Percentiles rank a stretch among this genome's conserved stretches.
Evolutionary conservation across 2,888 invertebrate genomes (phyloP).

Genomic region (Hesperia comma): DNA sequence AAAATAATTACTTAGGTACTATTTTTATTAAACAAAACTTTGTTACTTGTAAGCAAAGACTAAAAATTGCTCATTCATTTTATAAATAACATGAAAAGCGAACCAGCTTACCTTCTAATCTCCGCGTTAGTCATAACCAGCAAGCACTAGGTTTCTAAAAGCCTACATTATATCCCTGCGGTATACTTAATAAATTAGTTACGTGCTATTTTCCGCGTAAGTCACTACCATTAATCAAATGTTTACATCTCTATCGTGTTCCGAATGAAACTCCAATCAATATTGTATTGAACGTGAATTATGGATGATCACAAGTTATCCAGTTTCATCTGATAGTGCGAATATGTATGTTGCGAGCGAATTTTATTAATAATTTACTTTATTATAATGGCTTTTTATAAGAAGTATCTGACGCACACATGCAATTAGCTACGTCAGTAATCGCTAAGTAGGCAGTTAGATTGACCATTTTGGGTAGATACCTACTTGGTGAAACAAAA

Average conservation of each 20-base stretch:
- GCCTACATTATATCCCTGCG: slow-evolving; percentile 11
- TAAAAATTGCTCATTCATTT: too few species aligned
- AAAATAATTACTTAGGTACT: too few species aligned
- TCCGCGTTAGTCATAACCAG: slow-evolving; percentile 13
- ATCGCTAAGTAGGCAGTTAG: too few species aligned
- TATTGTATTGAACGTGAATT: slow-evolving; percentile 28
- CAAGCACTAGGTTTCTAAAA: slow-evolving; percentile 17
- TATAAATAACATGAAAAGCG: neutral
- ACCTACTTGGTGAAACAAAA: too few species aligned
- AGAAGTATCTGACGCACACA: too few species aligned
- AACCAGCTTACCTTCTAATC: slow-evolving; percentile 11
- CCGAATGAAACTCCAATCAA: slow-evolving; percentile 33
- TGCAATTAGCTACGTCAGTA: too few species aligned
- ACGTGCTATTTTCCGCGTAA: slow-evolving; percentile 34
- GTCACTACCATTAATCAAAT: slow-evolving; percentile 28
- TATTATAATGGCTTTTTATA: too few species aligned
- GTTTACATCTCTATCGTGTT: slow-evolving; percentile 34
- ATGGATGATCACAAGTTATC: slow-evolving; percentile 12
- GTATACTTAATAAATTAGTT: slow-evolving; percentile 34
- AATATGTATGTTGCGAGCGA: neutral
- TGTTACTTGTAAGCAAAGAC: too few species aligned
- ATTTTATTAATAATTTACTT: neutral
- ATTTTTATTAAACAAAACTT: too few species aligned
- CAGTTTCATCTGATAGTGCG: neutral
- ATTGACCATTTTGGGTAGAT: too few species aligned